Conservation (phyloP, 53 echinoderm and acorn worm species). For the Arbacia lixula region DNA sequence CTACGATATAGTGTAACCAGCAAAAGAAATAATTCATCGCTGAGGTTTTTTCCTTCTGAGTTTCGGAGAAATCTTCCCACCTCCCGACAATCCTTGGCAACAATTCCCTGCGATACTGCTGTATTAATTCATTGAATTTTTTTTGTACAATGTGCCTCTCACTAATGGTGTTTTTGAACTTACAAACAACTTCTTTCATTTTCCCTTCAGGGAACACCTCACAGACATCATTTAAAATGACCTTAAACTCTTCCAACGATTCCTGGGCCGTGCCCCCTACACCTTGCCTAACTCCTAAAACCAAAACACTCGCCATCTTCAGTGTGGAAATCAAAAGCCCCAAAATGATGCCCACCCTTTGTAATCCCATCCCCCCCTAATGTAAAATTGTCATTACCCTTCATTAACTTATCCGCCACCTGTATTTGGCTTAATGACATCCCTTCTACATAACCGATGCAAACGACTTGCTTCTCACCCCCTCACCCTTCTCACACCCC, state of each 20-base stretch:
- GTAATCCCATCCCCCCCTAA: constrained; percentile 28
- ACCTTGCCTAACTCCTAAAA: constrained; percentile 12
- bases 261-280: constrained; percentile 20
- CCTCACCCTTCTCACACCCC: no score
- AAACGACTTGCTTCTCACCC: no score
- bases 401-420: no score
- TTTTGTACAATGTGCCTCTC: constrained; percentile 54
- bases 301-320: background rate
- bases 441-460: no score
- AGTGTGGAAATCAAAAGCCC: background rate
- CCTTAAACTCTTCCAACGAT: background rate
- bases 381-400: background rate
- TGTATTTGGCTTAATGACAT: no score
- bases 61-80: constrained; percentile 36
- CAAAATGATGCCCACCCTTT: constrained; percentile 35
- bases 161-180: constrained; percentile 55
- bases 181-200: background rate
- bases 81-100: constrained; percentile 17
- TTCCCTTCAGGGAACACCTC: background rate
- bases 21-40: constrained; percentile 61
- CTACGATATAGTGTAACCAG: constrained; percentile 66
- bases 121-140: constrained; percentile 59
- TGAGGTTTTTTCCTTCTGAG: constrained; percentile 1
- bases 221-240: background rate
- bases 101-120: constrained; percentile 49